A percentile compares a stretch with the other conserved stretches of the same genome.
phyloP scores from a whole-genome alignment of 2,888 invertebrate genomes.

The Germaria angustata region DNA sequence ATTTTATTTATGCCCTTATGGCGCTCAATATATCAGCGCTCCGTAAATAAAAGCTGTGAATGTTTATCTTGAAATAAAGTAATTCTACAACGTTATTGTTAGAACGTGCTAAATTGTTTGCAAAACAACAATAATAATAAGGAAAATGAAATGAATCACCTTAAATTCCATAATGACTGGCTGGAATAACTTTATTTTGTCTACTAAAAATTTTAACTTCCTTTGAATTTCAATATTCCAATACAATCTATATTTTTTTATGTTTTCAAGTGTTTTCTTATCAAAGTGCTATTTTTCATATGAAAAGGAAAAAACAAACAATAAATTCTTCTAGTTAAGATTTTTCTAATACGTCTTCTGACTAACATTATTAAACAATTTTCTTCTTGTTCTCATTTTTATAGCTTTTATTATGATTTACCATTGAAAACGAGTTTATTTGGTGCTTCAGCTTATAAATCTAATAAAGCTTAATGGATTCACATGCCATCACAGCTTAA shows the following conservation, averaged over 20 bases:
- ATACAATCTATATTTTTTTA: conserved; percentile 27
- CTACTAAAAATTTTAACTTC: conserved; percentile 4
- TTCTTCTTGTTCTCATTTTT: background rate
- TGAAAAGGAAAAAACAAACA: background rate
- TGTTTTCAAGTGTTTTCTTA: conserved; percentile 16
- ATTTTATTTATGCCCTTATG: no score
- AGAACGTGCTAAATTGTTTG: no score
- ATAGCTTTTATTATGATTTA: conserved; percentile 51
- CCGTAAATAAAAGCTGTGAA: background rate
- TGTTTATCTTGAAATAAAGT: background rate
- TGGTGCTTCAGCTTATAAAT: conserved; percentile 55
- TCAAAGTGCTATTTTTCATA: background rate
- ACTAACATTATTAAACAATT: conserved; percentile 8
- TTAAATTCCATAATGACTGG: conserved; percentile 1
- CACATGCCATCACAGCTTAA: conserved; percentile 34
- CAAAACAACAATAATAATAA: no score
- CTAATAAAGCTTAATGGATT: conserved; percentile 56
- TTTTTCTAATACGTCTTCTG: background rate
- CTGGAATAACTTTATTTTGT: background rate
- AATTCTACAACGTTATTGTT: no score
- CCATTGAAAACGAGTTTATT: conserved; percentile 55
- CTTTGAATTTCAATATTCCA: conserved; percentile 22
- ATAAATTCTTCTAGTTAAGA: background rate
- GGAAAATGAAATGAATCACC: background rate
- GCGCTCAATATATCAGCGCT: background rate